Conservation (phyloP, 1,140 invertebrate genomes). For the Lasioglossum baleicum region DNA sequence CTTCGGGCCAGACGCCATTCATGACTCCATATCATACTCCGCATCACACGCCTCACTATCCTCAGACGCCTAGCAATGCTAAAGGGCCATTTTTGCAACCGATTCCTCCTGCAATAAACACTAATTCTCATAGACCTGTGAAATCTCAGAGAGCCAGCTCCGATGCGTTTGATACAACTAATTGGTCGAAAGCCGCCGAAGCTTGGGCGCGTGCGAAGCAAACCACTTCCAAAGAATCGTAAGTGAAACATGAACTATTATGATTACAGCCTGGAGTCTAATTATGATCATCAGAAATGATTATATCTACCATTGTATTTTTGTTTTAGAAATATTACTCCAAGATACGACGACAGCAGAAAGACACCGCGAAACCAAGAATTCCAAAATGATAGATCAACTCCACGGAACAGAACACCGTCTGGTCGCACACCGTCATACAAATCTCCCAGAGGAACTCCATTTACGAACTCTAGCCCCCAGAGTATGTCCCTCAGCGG, state of each 20-base stretch:
- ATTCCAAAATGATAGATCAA: constrained; percentile 67
- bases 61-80: constrained; percentile 76
- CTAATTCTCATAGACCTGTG: constrained; percentile 78
- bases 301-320: not conserved
- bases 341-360: constrained; percentile 74
- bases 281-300: too few relatives aligned
- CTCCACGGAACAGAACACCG: constrained; percentile 69
- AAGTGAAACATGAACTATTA: constrained; percentile 45
- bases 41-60: constrained; percentile 81
- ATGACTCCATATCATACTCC: constrained; percentile 93
- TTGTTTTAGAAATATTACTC: constrained; percentile 69
- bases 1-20: constrained; percentile 93
- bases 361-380: constrained; percentile 77
- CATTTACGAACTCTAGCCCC: constrained; percentile 91
- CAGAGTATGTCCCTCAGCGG: constrained; percentile 91
- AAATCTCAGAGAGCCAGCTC: constrained; percentile 75
- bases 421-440: constrained; percentile 50
- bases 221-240: constrained; percentile 70
- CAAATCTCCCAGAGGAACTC: constrained; percentile 83
- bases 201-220: constrained; percentile 86
- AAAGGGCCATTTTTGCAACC: constrained; percentile 83
- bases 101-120: constrained; percentile 76
- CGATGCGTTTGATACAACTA: constrained; percentile 80
- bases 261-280: too few relatives aligned
- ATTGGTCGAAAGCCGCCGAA: constrained; percentile 92